Evolutionary conservation across 2,888 invertebrate genomes (phyloP), one percentile per base, ranked within the genome.

Genomic region (Stenoptilia bipunctidactyla): DNA sequence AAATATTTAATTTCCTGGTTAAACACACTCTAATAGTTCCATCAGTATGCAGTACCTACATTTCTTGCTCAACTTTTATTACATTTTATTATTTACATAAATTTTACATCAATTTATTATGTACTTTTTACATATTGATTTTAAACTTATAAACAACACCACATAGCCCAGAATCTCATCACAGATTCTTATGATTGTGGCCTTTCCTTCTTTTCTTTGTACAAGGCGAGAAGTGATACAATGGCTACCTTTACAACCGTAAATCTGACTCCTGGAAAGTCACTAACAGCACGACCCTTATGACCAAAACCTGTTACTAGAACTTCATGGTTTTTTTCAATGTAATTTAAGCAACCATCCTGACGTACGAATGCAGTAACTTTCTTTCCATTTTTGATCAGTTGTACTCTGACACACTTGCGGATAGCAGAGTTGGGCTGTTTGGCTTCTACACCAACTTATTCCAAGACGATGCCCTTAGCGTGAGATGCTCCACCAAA

Each of bases 291-390:
- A 80, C 99, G 99, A 86, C 99, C 99, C 76, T 98, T 98, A 85
- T 99, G 93, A 87, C 99, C 99, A 79, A 99, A 99, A 63, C 99
- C 99, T 54, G 99, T 97, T 41, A 99, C 97, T 77, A 99, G 86
- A 48, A 99, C 99, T 88, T 99, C 99, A 61, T 99, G 99, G 85
- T 99, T 99, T 86, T 99, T 99, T 88, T 99, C 99, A 85, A 99
- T 98, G 84, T 94, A 98, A 86, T 99, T 99, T 47, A 99, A 88
- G 79, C 99, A 99, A 91, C 99, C 99, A 70, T 99, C 99, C 53
- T 97, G 91, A 45, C 99, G 99, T 49, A 99, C 99, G 87, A 99
- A 99, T 1, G 99, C 99, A 39, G 99, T 99, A 71, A 99, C 99
- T 82, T 99, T 99, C 85, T 99, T 99, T 57, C 98, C 98, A 71